phyloP scores from a whole-genome alignment of 2,113 vertebrate genomes.

The Elachura formosa region DNA sequence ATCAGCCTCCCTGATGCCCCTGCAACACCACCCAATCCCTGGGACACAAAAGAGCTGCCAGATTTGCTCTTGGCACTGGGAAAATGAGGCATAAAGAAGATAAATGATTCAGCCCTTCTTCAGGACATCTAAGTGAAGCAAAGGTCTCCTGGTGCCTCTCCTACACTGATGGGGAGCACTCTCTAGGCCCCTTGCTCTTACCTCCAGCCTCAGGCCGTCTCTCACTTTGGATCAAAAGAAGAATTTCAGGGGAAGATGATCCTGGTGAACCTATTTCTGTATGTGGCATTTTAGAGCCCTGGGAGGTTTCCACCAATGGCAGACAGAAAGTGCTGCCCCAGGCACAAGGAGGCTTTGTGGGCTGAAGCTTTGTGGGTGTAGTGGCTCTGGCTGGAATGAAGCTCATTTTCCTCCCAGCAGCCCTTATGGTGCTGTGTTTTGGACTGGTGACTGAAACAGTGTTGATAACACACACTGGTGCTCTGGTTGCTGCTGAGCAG shows the following conservation, averaged over 20 bases:
- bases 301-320: neutral
- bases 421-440: accelerated
- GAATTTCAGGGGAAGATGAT: neutral
- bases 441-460: neutral
- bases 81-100: neutral
- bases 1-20: neutral
- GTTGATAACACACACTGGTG: neutral
- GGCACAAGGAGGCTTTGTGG: neutral
- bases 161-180: neutral
- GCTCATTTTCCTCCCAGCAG: neutral
- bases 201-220: neutral
- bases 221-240: neutral
- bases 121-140: neutral
- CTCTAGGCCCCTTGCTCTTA: neutral
- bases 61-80: neutral
- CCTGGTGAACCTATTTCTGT: neutral
- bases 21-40: neutral
- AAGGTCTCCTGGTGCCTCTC: neutral
- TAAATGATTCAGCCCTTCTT: neutral
- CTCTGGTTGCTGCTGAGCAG: neutral
- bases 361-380: neutral
- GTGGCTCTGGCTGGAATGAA: neutral
- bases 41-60: neutral
- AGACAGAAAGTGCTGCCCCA: neutral
- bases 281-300: neutral